These are phyloP conservation scores for Glyphotaelius pellucidus DNA, from an alignment of 2,888 invertebrate genomes.

Conservation along the genomic window DNA sequence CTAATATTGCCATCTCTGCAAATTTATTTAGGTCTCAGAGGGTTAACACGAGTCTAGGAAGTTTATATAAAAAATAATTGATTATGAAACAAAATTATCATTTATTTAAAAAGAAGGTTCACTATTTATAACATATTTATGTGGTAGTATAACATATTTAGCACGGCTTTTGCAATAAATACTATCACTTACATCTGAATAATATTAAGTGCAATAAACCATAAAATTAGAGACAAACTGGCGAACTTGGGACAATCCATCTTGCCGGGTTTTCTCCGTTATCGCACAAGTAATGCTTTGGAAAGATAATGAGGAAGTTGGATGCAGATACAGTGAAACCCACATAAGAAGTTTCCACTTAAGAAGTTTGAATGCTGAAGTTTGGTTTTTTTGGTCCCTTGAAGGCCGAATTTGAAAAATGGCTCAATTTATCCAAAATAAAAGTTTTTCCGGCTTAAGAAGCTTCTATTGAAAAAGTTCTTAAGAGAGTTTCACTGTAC, in stretches of 20 bases:
- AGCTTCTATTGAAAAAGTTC: no score
- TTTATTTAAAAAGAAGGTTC: background rate
- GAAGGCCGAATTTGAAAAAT: no score
- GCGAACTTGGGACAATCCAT: background rate
- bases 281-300: background rate
- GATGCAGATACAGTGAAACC: background rate
- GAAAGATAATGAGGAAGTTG: background rate
- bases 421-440: no score
- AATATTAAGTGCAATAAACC: background rate
- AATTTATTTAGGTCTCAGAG: background rate
- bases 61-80: background rate
- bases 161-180: background rate
- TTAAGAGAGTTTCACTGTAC: background rate
- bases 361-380: no score
- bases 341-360: no score
- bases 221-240: background rate
- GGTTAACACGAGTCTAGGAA: background rate
- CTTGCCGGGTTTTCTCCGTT: background rate
- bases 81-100: background rate
- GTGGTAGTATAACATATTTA: slow-evolving; percentile 2
- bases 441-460: no score
- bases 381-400: no score
- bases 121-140: background rate
- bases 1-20: background rate
- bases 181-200: background rate